Evolutionary conservation across 2,113 vertebrate species (phyloP).

Genomic region (cattle (Bos taurus)): ARS-UCD2.0 NC_037328.1:15722501-15723000

Average conservation of each 20-base stretch:
- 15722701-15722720: neutral
- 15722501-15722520: neutral
- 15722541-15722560: neutral
- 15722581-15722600: neutral
- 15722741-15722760: neutral
- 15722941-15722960: neutral
- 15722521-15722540: neutral
- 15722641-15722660: neutral
- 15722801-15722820: neutral
- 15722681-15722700: neutral
- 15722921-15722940: neutral
- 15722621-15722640: neutral
- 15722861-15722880: neutral
- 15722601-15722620: neutral
- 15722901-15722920: neutral
- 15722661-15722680: neutral
- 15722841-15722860: neutral
- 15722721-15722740: neutral
- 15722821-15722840: neutral
- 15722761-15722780: neutral
- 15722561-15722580: neutral
- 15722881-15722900: neutral
- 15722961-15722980: neutral
- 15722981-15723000: neutral
- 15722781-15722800: neutral